These are phyloP conservation scores for silkworm (Bombyx mori) DNA, from an alignment of 1,140 invertebrate genomes.

Conservation along the genomic window ASM3026992v2 NC_085126.1:8453501-8454000, in stretches of 20 bases:
- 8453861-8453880: slow-evolving; percentile 48
- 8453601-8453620: slow-evolving; percentile 4
- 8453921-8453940: no score
- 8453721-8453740: slow-evolving; percentile 26
- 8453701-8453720: slow-evolving; percentile 21
- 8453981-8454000: no score
- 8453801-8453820: slow-evolving; percentile 34
- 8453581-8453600: slow-evolving; percentile 6
- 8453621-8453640: slow-evolving; percentile 50
- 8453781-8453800: slow-evolving; percentile 36
- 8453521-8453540: slow-evolving; percentile 31
- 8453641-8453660: slow-evolving; percentile 42
- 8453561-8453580: slow-evolving; percentile 26
- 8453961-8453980: no score
- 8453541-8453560: slow-evolving; percentile 31
- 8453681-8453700: slow-evolving; percentile 38
- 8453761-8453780: slow-evolving; percentile 20
- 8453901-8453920: no score
- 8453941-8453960: no score
- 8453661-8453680: slow-evolving; percentile 56
- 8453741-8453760: slow-evolving; percentile 15
- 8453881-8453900: slow-evolving; percentile 6
- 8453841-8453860: slow-evolving; percentile 41
- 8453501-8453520: slow-evolving; percentile 34
- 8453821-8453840: slow-evolving; percentile 52